These are phyloP conservation scores for Philotrypesis tridentata DNA, from an alignment of 1,140 invertebrate genomes.

Conservation along the genomic window DNA sequence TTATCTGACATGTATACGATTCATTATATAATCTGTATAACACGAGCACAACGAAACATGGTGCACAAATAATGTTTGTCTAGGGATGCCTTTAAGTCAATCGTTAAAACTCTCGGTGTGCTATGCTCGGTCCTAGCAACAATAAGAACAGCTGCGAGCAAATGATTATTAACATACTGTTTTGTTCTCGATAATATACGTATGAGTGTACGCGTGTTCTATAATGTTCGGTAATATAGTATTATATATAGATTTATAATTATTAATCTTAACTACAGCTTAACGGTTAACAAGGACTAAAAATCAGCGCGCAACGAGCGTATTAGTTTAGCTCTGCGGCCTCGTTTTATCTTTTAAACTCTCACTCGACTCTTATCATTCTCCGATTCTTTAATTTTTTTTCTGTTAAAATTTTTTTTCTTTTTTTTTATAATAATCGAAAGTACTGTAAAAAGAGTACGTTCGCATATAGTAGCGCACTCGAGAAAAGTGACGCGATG, in stretches of 20 bases:
- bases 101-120: slow-evolving; percentile 17
- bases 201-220: too few relatives aligned
- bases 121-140: slow-evolving; percentile 15
- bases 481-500: slow-evolving; percentile 12
- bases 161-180: slow-evolving; percentile 24
- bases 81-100: not conserved
- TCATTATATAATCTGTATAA: slow-evolving; percentile 1
- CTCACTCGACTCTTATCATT: slow-evolving; percentile 13
- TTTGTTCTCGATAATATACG: not conserved
- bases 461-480: not conserved
- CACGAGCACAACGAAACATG: not conserved
- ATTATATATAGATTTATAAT: not conserved
- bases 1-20: not conserved
- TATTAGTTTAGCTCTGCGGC: not conserved
- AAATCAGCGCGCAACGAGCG: not conserved
- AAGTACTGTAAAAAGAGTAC: slow-evolving; percentile 38
- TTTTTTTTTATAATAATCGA: not conserved
- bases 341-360: not conserved
- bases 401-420: not conserved
- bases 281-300: slow-evolving; percentile 22
- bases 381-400: not conserved
- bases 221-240: too few relatives aligned
- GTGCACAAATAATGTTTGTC: not conserved
- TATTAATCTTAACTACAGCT: slow-evolving; percentile 8
- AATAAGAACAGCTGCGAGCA: slow-evolving; percentile 7